These are phyloP conservation scores for Actinemys pallida DNA, from an alignment of 2,113 vertebrate genomes.

Conservation along the genomic window DNA sequence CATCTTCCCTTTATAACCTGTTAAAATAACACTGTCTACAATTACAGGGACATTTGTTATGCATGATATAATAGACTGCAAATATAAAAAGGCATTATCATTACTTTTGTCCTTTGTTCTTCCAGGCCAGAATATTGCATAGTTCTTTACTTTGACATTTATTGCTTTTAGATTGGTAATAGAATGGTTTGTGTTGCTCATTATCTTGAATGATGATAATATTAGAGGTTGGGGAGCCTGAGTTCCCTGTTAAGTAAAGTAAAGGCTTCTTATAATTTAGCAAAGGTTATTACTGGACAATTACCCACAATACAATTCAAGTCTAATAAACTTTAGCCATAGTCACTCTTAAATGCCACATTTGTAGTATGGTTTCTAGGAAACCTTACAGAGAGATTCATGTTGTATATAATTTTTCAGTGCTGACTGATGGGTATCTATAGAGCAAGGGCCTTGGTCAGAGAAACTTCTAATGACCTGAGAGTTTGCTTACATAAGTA, in stretches of 20 bases:
- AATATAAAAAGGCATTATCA: constrained; percentile 83
- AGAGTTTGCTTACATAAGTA: neutral
- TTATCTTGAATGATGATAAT: constrained; percentile 86
- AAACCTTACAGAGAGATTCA: constrained; percentile 43
- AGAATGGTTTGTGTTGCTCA: constrained; percentile 84
- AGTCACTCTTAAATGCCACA: constrained; percentile 73
- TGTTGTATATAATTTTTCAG: neutral
- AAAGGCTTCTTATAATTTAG: constrained; percentile 80
- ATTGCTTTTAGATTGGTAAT: constrained; percentile 85
- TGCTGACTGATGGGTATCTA: neutral
- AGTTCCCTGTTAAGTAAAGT: constrained; percentile 79
- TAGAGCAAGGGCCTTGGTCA: neutral
- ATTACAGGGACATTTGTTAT: constrained; percentile 81
- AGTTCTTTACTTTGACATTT: constrained; percentile 87
- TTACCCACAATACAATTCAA: constrained; percentile 84
- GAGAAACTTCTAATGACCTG: neutral
- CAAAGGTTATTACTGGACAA: constrained; percentile 83
- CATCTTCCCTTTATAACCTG: constrained; percentile 63
- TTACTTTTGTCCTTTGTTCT: constrained; percentile 84
- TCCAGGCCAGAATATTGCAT: constrained; percentile 82
- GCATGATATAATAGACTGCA: constrained; percentile 81
- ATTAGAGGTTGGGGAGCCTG: constrained; percentile 77
- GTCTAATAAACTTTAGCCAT: constrained; percentile 77
- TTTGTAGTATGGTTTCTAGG: constrained; percentile 63
- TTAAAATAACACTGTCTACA: constrained; percentile 78